These are phyloP conservation scores for Vicugna pacos DNA, from an alignment of 2,113 vertebrate genomes.

Conservation along the genomic window DNA sequence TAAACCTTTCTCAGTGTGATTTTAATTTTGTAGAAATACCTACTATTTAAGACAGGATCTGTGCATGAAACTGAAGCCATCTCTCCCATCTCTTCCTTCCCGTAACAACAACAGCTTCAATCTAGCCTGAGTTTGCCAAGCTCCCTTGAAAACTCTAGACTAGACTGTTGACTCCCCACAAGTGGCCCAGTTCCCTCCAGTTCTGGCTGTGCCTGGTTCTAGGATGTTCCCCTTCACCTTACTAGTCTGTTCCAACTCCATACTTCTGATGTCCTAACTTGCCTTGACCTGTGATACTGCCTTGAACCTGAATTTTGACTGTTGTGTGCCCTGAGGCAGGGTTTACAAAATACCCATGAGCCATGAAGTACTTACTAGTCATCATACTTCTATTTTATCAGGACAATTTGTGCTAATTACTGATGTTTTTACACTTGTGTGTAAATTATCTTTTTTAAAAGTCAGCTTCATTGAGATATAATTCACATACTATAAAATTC, in stretches of 20 bases:
- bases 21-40: constrained; percentile 8
- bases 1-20: neutral
- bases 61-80: neutral
- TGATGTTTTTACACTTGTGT: neutral
- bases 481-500: neutral
- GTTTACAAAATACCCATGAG: neutral
- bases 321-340: neutral
- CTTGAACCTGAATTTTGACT: neutral
- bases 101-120: neutral
- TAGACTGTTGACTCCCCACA: neutral
- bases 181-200: neutral
- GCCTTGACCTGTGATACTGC: neutral
- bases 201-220: neutral
- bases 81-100: neutral
- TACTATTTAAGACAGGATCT: neutral
- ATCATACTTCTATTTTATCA: neutral
- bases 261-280: neutral
- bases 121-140: neutral
- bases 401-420: neutral
- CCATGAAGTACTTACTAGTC: neutral
- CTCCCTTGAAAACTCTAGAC: neutral
- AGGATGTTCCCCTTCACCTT: neutral
- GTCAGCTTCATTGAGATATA: neutral
- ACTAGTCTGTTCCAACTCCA: neutral
- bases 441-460: neutral